Evolutionary conservation across 2,797 vertebrate genomes (phyloP).

Genomic region (Parotocinclus haroldoi): DNA sequence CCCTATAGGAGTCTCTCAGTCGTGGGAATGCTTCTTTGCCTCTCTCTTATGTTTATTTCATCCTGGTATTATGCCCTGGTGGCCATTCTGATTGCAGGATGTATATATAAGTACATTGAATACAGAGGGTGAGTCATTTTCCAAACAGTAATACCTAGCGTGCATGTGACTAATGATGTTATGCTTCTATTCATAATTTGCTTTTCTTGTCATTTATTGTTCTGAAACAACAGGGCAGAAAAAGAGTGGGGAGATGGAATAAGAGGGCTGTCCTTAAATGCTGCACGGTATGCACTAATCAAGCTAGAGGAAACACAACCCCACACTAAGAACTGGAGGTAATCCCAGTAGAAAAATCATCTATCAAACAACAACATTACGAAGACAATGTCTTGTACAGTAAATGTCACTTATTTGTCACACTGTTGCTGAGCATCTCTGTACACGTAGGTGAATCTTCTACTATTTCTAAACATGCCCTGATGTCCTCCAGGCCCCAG

Average conservation of each 20-base stretch:
- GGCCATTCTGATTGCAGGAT: conserved; percentile 87
- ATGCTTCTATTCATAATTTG: not conserved
- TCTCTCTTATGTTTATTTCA: conserved; percentile 94
- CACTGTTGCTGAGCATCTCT: too few species aligned
- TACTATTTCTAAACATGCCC: not conserved
- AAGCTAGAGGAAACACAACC: conserved; percentile 83
- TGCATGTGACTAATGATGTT: not conserved
- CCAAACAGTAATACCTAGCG: not conserved
- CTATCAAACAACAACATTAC: too few species aligned
- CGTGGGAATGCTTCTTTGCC: conserved; percentile 92
- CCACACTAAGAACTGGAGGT: conserved; percentile 97
- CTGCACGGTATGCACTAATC: conserved; percentile 87
- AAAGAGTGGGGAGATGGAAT: conserved; percentile 97
- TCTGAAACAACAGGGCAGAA: conserved; percentile 74
- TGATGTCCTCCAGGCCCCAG: conserved; percentile 76
- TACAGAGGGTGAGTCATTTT: conserved; percentile 85
- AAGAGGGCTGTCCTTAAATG: conserved; percentile 87
- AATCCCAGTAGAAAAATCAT: too few species aligned
- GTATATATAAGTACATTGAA: conserved; percentile 98
- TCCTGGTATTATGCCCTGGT: conserved; percentile 93
- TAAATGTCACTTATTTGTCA: too few species aligned
- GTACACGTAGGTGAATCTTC: too few species aligned
- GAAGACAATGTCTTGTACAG: too few species aligned
- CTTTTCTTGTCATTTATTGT: conserved; percentile 1
- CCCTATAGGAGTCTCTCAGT: conserved; percentile 85